phyloP scores from a whole-genome alignment of 1,140 invertebrate genomes.

The Drosophila arizonae region DNA sequence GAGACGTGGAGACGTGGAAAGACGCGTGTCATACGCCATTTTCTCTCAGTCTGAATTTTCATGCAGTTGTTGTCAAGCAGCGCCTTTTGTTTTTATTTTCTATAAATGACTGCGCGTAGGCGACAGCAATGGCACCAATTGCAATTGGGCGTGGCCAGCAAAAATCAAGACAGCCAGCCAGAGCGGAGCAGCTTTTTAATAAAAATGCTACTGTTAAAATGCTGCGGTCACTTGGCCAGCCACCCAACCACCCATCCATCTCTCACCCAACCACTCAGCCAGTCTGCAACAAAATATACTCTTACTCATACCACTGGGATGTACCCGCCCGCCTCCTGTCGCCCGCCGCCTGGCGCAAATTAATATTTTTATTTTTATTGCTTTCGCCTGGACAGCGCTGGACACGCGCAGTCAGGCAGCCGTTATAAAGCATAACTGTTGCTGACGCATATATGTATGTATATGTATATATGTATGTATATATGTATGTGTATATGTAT shows the following conservation, averaged over 20 bases:
- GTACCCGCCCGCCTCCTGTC: conserved; percentile 14
- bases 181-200: conserved; percentile 57
- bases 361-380: conserved; percentile 80
- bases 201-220: conserved; percentile 74
- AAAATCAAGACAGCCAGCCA: conserved; percentile 49
- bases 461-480: too few species aligned
- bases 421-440: conserved; percentile 73
- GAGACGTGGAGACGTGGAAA: not conserved
- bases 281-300: conserved; percentile 23
- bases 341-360: conserved; percentile 51
- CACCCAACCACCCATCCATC: conserved; percentile 16
- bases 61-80: conserved; percentile 24
- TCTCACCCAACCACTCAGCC: not conserved
- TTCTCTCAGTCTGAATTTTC: conserved; percentile 5
- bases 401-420: conserved; percentile 41
- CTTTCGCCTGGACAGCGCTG: conserved; percentile 45
- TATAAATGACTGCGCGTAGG: conserved; percentile 32
- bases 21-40: conserved; percentile 46
- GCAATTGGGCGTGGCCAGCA: conserved; percentile 49
- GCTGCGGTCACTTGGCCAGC: conserved; percentile 59
- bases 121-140: conserved; percentile 35
- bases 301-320: not conserved
- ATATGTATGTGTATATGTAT: too few species aligned
- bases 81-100: conserved; percentile 52
- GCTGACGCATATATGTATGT: conserved; percentile 74